Evolutionary conservation across 2,888 invertebrate species (phyloP).

Genomic region (Ferrisia virgata): DNA sequence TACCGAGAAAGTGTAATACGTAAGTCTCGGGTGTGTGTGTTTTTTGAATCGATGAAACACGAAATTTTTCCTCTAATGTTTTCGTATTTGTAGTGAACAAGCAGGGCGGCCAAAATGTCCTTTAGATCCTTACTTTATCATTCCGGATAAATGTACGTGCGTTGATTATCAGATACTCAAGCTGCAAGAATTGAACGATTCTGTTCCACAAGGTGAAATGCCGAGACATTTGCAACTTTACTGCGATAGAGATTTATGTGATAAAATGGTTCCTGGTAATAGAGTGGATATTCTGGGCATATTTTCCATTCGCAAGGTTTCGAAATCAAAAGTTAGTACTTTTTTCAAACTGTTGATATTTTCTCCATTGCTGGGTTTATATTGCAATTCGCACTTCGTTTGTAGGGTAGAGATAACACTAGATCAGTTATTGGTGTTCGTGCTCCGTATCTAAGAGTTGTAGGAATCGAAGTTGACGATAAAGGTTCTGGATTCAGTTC

Average conservation of each 20-base stretch:
- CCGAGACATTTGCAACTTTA: conserved; percentile 93
- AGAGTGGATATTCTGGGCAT: conserved; percentile 90
- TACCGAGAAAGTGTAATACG: conserved; percentile 93
- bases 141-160: conserved; percentile 96
- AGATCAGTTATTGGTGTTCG: conserved; percentile 86
- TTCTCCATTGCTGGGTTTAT: not conserved
- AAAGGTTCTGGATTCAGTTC: conserved; percentile 64
- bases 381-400: not conserved
- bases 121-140: conserved; percentile 94
- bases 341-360: conserved; percentile 8
- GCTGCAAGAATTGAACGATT: conserved; percentile 92
- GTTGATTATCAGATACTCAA: conserved; percentile 98
- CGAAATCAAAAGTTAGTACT: conserved; percentile 60
- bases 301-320: conserved; percentile 89
- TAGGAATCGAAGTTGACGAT: conserved; percentile 85
- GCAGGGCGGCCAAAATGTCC: conserved; percentile 91
- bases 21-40: no score
- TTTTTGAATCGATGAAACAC: not conserved
- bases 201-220: conserved; percentile 94
- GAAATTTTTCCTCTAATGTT: not conserved
- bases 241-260: conserved; percentile 88
- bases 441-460: conserved; percentile 88
- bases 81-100: conserved; percentile 70
- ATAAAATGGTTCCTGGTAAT: conserved; percentile 94
- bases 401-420: conserved; percentile 55